phyloP scores from a whole-genome alignment of 2,113 vertebrate genomes.

The Nothobranchius furzeri region DNA sequence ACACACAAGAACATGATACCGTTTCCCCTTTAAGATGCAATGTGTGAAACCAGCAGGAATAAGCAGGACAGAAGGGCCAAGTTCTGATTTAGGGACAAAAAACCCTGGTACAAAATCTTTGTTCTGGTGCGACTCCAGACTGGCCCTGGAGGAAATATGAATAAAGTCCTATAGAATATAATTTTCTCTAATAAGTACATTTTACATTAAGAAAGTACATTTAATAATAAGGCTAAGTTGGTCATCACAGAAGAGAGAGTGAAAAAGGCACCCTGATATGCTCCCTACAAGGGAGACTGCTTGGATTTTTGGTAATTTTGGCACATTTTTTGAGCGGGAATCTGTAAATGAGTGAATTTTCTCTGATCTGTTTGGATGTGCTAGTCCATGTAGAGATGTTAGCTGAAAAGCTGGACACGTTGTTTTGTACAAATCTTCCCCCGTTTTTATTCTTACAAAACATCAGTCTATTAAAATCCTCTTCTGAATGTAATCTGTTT shows the following conservation, averaged over 20 bases:
- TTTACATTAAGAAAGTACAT: slow-evolving; percentile 56
- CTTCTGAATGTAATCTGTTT: slow-evolving; percentile 72
- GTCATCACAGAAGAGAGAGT: slow-evolving; percentile 46
- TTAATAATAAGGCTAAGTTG: slow-evolving; percentile 57
- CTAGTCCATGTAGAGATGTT: slow-evolving; percentile 31
- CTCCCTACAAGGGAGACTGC: slow-evolving; percentile 40
- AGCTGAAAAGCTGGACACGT: slow-evolving; percentile 12
- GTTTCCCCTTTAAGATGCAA: slow-evolving; percentile 45
- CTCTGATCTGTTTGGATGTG: slow-evolving; percentile 28
- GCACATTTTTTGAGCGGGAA: slow-evolving; percentile 58
- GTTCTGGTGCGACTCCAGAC: slow-evolving; percentile 7
- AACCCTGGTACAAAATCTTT: slow-evolving; percentile 29
- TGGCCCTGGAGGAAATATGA: slow-evolving; percentile 42
- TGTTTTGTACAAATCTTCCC: slow-evolving; percentile 59
- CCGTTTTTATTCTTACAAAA: slow-evolving; percentile 62
- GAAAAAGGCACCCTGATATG: slow-evolving; percentile 60
- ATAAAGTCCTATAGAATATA: slow-evolving; percentile 51
- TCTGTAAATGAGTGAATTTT: slow-evolving; percentile 25
- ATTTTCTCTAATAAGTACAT: slow-evolving; percentile 43
- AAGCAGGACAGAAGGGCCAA: slow-evolving; percentile 42
- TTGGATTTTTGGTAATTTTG: slow-evolving; percentile 62
- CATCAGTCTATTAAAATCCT: slow-evolving; percentile 70
- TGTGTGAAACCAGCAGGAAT: slow-evolving; percentile 59
- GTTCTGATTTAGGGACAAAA: slow-evolving; percentile 50
- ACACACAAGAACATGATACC: slow-evolving; percentile 15